phyloP scores from a whole-genome alignment of 53 echinoderm and acorn worm species.

The Paracentrotus lividus region DNA sequence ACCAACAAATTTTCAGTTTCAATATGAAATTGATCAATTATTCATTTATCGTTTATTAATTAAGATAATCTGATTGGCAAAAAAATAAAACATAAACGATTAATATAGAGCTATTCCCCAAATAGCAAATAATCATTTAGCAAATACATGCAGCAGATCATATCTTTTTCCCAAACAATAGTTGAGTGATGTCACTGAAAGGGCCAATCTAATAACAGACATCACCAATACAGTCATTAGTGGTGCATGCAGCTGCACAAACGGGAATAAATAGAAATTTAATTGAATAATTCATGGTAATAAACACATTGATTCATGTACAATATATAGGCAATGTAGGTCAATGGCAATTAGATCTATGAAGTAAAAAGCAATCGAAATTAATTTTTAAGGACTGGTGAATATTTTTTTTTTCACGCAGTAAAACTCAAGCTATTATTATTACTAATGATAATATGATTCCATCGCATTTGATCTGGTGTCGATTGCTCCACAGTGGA shows the following conservation, averaged over 20 bases:
- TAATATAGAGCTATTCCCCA: too few species aligned
- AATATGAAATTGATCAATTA: too few species aligned
- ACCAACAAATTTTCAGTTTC: too few species aligned
- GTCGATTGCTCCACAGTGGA: too few species aligned
- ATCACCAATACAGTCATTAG: not conserved
- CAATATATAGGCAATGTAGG: not conserved
- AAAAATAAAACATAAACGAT: too few species aligned
- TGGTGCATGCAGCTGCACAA: not conserved
- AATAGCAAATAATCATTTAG: not conserved
- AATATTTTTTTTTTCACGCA: too few species aligned
- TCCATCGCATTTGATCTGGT: too few species aligned
- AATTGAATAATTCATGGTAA: not conserved
- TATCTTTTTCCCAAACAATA: not conserved
- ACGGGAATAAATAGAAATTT: not conserved
- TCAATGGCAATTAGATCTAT: constrained; percentile 7
- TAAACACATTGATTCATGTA: not conserved
- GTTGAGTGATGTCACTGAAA: not conserved
- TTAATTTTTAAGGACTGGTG: not conserved
- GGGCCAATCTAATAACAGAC: not conserved
- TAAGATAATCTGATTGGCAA: too few species aligned
- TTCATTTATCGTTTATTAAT: too few species aligned
- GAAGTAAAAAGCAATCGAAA: not conserved
- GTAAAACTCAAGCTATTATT: too few species aligned
- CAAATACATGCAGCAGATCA: not conserved
- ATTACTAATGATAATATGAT: too few species aligned